Evolutionary conservation across 2,113 vertebrate genomes (phyloP), one percentile per base, ranked within the genome.

Genomic region (Salvelinus alpinus): DNA sequence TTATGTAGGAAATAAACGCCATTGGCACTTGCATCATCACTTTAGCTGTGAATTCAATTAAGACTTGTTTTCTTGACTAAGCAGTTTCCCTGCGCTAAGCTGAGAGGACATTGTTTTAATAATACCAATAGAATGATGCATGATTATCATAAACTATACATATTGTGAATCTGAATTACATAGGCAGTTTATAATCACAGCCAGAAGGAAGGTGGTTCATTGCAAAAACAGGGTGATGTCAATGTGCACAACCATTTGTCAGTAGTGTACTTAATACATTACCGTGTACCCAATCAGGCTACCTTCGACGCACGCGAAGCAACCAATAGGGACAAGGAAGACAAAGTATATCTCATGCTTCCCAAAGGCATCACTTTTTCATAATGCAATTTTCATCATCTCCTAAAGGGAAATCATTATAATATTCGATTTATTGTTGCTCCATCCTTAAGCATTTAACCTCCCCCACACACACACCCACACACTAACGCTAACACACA

Each of bases 161-260:
- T 78, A 81, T 75, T 87, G 84, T 83, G 72, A 87, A 77, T 86
- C 78, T 78, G 83, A 86, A 86, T 88, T 75, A 34, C 82, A 84
- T 72, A 77, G 71, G 64, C 80, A 78, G 70, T 86, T 89, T 85
- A 79, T 84, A 87, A 89, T 88, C 82, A 84, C 51, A 79, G 89
- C 85, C 84, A 85, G 80, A 84, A 88, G 87, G 81, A 71, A 66
- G 75, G 77, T 70, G 78, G 78, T 89, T 89, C 84, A 87, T 90
- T 83, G 82, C 81, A 82, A 75, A 75, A 78, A 75, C 7, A 71
- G 81, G 76, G 82, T 81, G 86, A 74, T 80, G 88, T 88, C 84
- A 82, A 82, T 77, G 76, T 81, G 80, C 80, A 67, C 85, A 86
- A 64, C 77, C 78, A 74, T 86, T 87, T 88, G 80, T 89, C 84